Percentiles rank a stretch among this genome's conserved stretches.
Evolutionary conservation across 1,140 invertebrate genomes (phyloP).

Genomic region (Pachyrhynchus sulphureomaculatus): DNA sequence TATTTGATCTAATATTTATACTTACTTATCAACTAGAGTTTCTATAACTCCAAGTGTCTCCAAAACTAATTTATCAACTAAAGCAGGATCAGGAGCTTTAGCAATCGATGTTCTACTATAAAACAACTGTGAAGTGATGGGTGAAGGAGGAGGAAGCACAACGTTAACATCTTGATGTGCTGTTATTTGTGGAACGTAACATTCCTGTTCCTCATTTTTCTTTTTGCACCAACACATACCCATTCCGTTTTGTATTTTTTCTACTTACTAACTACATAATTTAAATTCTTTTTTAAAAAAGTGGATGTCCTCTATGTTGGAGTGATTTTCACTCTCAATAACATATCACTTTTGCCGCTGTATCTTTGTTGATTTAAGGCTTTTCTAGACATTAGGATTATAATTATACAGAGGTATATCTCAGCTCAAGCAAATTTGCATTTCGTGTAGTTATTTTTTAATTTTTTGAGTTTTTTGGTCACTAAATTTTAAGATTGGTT

Average conservation of each 20-base stretch:
- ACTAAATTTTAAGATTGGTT: neutral
- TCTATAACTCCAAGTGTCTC: slow-evolving; percentile 79
- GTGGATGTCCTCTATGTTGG: slow-evolving; percentile 16
- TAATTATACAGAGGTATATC: neutral
- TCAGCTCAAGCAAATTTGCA: neutral
- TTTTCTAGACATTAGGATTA: slow-evolving; percentile 12
- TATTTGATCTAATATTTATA: slow-evolving; percentile 21
- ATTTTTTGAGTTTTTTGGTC: neutral
- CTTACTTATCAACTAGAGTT: slow-evolving; percentile 80
- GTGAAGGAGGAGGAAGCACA: slow-evolving; percentile 36
- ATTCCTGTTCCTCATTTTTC: slow-evolving; percentile 53
- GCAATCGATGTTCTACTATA: slow-evolving; percentile 40
- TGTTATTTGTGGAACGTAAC: slow-evolving; percentile 47
- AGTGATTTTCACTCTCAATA: slow-evolving; percentile 15
- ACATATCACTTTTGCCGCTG: slow-evolving; percentile 13
- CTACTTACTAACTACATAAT: slow-evolving; percentile 23
- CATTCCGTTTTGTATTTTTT: slow-evolving; percentile 52
- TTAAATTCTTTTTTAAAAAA: slow-evolving; percentile 1
- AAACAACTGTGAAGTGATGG: slow-evolving; percentile 29
- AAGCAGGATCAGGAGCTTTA: slow-evolving; percentile 51
- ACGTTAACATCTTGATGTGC: slow-evolving; percentile 38
- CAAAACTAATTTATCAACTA: slow-evolving; percentile 72
- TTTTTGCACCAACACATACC: slow-evolving; percentile 66
- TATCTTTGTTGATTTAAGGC: slow-evolving; percentile 2
- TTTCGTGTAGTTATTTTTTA: neutral